Percentiles rank a stretch among this genome's conserved stretches.
These are phyloP conservation scores for Synanthedon vespiformis DNA, from an alignment of 2,888 invertebrate species.

Conservation along the genomic window DNA sequence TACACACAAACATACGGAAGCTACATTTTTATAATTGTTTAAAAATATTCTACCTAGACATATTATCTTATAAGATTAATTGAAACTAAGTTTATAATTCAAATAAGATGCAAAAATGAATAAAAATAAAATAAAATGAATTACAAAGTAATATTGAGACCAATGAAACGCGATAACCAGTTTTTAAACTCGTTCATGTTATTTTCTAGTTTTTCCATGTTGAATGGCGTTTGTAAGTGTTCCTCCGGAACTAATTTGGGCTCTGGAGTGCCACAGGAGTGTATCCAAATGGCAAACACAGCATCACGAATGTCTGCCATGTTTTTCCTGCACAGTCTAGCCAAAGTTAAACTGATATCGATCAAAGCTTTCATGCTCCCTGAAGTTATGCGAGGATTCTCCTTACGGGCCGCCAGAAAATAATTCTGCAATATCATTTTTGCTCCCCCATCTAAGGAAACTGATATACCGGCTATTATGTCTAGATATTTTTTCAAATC, in stretches of 20 bases:
- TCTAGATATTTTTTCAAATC: slow-evolving; percentile 39
- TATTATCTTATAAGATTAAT: neutral
- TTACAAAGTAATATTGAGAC: slow-evolving; percentile 11
- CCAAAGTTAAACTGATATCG: slow-evolving; percentile 37
- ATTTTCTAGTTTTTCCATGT: slow-evolving; percentile 35
- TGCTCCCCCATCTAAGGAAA: slow-evolving; percentile 27
- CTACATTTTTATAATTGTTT: too few relatives aligned
- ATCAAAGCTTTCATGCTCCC: slow-evolving; percentile 41
- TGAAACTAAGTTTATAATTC: neutral
- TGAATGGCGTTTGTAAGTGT: slow-evolving; percentile 44
- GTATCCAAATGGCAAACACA: slow-evolving; percentile 56
- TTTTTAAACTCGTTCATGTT: slow-evolving; percentile 40
- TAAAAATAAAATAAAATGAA: neutral
- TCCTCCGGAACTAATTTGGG: slow-evolving; percentile 53
- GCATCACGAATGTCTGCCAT: slow-evolving; percentile 45
- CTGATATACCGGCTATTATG: slow-evolving; percentile 37
- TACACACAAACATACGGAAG: too few relatives aligned
- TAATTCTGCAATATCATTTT: slow-evolving; percentile 41
- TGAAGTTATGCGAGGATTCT: slow-evolving; percentile 35
- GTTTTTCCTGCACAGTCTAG: slow-evolving; percentile 43
- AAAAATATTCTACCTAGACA: too few relatives aligned
- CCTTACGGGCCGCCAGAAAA: slow-evolving; percentile 49
- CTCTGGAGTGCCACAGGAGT: slow-evolving; percentile 44
- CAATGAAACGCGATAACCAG: slow-evolving; percentile 49
- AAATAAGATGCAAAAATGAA: neutral